These are phyloP conservation scores for Scyliorhinus canicula DNA, from an alignment of 2,797 vertebrate genomes.

Conservation along the genomic window DNA sequence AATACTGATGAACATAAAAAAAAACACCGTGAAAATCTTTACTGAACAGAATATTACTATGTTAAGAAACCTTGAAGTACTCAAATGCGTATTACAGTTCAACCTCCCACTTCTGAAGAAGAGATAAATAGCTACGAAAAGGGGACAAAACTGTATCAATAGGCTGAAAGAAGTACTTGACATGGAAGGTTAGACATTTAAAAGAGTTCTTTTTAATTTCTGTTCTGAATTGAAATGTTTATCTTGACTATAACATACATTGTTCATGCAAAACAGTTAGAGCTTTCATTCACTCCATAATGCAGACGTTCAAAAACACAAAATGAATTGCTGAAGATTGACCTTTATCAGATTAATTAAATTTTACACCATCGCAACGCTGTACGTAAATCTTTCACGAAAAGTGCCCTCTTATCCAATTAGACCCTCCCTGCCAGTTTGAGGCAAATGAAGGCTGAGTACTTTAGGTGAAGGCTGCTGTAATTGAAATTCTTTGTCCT, in stretches of 20 bases:
- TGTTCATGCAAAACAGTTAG: background rate
- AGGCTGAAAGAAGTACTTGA: background rate
- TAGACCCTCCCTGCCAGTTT: background rate
- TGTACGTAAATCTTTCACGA: background rate
- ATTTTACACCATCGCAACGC: background rate
- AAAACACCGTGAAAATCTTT: background rate
- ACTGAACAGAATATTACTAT: background rate
- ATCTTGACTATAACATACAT: background rate
- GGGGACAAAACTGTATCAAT: background rate
- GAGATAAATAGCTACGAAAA: background rate
- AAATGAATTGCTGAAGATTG: background rate
- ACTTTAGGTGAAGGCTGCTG: background rate
- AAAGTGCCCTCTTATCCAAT: background rate
- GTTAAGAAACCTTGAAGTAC: background rate
- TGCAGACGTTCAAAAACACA: background rate
- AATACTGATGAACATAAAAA: background rate
- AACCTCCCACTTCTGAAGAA: background rate
- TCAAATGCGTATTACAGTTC: background rate
- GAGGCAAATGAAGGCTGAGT: slow-evolving; percentile 11
- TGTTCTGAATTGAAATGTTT: background rate
- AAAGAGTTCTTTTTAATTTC: background rate
- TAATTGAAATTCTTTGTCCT: slow-evolving; percentile 4
- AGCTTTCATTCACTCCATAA: background rate
- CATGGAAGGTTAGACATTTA: background rate
- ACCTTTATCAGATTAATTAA: background rate